These are phyloP conservation scores for Pterocles orientalis DNA, from an alignment of 2,113 vertebrate genomes.

Conservation along the genomic window DNA sequence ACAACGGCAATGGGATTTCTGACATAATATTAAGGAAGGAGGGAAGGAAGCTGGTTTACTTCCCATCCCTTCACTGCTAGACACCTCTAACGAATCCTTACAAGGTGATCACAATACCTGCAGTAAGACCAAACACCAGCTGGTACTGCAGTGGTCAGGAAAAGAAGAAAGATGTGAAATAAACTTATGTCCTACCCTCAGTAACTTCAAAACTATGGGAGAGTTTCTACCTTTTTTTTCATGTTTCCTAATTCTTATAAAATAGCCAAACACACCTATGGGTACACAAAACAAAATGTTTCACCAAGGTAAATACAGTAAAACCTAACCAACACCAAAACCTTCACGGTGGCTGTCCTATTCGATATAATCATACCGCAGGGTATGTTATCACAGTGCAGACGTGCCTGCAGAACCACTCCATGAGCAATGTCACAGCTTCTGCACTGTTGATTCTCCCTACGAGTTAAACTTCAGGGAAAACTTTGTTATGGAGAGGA, in stretches of 20 bases:
- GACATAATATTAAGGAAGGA: not conserved
- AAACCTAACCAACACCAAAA: not conserved
- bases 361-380: fast-evolving
- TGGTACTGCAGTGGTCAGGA: not conserved
- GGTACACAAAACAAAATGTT: not conserved
- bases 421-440: fast-evolving
- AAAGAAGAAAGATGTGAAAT: not conserved
- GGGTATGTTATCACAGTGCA: fast-evolving
- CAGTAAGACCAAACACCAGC: not conserved
- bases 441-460: not conserved
- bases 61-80: not conserved
- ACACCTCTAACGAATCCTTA: not conserved
- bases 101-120: not conserved
- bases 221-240: not conserved
- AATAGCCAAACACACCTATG: not conserved
- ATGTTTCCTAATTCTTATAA: not conserved
- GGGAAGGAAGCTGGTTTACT: not conserved
- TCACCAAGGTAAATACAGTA: not conserved
- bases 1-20: not conserved
- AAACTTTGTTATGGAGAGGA: not conserved
- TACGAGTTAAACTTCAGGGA: not conserved
- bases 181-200: not conserved
- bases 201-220: not conserved
- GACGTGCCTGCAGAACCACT: not conserved
- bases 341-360: not conserved